Percentiles rank a stretch among this genome's conserved stretches.
These are phyloP conservation scores for Ptychoptera albimana DNA, from an alignment of 2,888 invertebrate genomes.

Conservation along the genomic window DNA sequence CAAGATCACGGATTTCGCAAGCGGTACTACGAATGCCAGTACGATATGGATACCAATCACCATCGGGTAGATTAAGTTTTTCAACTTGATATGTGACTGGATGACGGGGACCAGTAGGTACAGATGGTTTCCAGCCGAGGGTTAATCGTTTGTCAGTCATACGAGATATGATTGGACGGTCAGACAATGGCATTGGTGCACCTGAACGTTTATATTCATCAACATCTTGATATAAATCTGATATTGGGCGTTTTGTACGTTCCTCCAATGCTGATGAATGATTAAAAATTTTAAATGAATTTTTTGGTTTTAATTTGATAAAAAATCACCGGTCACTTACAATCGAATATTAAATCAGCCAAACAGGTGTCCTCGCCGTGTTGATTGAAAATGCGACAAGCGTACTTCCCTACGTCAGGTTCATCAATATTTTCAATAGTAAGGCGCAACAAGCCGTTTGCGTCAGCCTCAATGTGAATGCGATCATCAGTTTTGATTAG, in stretches of 20 bases:
- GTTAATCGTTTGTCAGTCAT: constrained; percentile 82
- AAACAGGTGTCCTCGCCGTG: constrained; percentile 70
- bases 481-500: constrained; percentile 68
- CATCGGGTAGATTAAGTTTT: constrained; percentile 81
- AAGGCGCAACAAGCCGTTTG: constrained; percentile 55
- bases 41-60: constrained; percentile 82
- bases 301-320: background rate
- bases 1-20: constrained; percentile 77
- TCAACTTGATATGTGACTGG: constrained; percentile 90
- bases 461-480: constrained; percentile 65
- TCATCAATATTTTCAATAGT: constrained; percentile 62
- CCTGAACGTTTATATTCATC: constrained; percentile 71
- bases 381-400: constrained; percentile 66
- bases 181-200: constrained; percentile 73
- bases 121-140: constrained; percentile 86
- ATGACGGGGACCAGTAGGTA: constrained; percentile 69
- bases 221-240: constrained; percentile 69
- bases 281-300: background rate
- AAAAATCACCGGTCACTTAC: constrained; percentile 38
- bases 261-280: constrained; percentile 42
- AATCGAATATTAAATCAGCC: constrained; percentile 65
- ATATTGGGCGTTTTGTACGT: constrained; percentile 45
- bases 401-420: constrained; percentile 72
- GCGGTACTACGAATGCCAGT: constrained; percentile 75
- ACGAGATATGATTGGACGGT: constrained; percentile 80